Conservation (phyloP, 2,113 vertebrate genomes). For the Hippocampus guttulatus region DNA sequence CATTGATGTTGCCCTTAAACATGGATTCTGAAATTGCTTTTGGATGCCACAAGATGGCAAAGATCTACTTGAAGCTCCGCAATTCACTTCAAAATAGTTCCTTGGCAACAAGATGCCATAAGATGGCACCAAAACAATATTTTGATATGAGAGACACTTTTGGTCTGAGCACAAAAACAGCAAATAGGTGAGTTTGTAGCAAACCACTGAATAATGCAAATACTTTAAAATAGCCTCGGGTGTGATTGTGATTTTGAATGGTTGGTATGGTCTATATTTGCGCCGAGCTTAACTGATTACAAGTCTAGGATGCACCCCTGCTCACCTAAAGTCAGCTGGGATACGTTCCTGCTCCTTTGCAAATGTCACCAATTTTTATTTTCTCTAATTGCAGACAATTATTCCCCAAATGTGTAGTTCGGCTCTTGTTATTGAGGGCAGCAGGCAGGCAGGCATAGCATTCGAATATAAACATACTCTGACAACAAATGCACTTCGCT, state of each 20-base stretch:
- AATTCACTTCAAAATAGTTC: background rate
- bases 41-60: background rate
- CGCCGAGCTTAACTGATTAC: background rate
- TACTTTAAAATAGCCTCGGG: background rate
- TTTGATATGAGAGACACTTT: background rate
- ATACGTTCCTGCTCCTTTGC: background rate
- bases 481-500: constrained; percentile 45
- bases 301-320: background rate
- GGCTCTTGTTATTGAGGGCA: background rate
- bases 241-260: background rate
- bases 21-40: background rate
- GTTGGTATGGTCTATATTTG: background rate
- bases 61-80: background rate
- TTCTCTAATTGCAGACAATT: background rate
- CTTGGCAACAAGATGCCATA: background rate
- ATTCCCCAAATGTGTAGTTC: background rate
- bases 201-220: too few relatives aligned
- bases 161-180: background rate
- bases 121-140: too few relatives aligned
- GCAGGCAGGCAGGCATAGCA: constrained; percentile 9
- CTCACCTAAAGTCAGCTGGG: background rate
- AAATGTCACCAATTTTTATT: background rate
- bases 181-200: background rate
- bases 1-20: background rate
- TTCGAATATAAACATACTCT: constrained; percentile 24